Evolutionary conservation across 2,113 vertebrate genomes (phyloP).

Genomic region (Archocentrus centrarchus): DNA sequence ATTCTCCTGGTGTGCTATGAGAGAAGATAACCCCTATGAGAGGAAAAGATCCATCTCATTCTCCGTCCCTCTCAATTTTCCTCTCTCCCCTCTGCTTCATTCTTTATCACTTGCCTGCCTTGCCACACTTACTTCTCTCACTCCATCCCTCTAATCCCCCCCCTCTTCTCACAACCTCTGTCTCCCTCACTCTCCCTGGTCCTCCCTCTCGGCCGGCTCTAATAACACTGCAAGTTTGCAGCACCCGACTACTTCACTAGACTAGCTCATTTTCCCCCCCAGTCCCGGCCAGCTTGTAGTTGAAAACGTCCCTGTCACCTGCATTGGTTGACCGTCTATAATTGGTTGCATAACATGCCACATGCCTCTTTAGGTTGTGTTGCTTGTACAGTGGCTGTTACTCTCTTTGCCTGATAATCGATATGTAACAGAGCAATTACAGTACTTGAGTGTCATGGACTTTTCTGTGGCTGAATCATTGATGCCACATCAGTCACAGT

Average conservation of each 20-base stretch:
- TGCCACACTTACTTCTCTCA: slow-evolving; percentile 37
- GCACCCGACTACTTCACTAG: slow-evolving; percentile 41
- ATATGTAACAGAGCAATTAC: slow-evolving; percentile 50
- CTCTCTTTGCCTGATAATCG: slow-evolving; percentile 54
- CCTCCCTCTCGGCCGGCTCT: slow-evolving; percentile 50
- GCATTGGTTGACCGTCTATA: not conserved
- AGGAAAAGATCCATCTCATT: slow-evolving; percentile 24
- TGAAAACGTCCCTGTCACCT: not conserved
- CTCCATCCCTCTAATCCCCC: slow-evolving; percentile 53
- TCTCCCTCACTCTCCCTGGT: slow-evolving; percentile 23
- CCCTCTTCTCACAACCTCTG: slow-evolving; percentile 31
- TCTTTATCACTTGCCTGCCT: slow-evolving; percentile 48
- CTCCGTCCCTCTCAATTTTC: not conserved
- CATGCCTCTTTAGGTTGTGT: not conserved
- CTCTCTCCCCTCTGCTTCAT: slow-evolving; percentile 21
- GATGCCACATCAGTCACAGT: slow-evolving; percentile 49
- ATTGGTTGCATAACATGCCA: not conserved
- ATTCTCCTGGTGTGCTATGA: slow-evolving; percentile 19
- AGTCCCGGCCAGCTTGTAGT: slow-evolving; percentile 14
- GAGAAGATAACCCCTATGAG: slow-evolving; percentile 48
- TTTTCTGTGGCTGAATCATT: slow-evolving; percentile 51
- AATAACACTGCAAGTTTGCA: slow-evolving; percentile 53
- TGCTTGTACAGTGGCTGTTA: not conserved
- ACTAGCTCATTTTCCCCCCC: slow-evolving; percentile 29
- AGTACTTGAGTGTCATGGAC: slow-evolving; percentile 35